phyloP scores from a whole-genome alignment of 2,888 invertebrate genomes.

The Drosophila hamatofila region DNA sequence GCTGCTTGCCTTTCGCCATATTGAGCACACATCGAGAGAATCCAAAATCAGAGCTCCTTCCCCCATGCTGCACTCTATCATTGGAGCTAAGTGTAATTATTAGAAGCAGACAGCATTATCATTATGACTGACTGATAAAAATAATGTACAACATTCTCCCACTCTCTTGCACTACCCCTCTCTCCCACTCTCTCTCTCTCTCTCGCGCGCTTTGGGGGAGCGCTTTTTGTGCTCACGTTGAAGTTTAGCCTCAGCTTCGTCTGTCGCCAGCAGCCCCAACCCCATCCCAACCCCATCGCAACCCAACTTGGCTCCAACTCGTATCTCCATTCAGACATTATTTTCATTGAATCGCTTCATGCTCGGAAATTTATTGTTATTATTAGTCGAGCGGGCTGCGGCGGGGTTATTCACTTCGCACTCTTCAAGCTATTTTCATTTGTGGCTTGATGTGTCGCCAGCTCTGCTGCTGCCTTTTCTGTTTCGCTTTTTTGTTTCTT shows the following conservation, averaged over 20 bases:
- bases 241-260: slow-evolving; percentile 37
- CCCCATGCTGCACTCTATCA: slow-evolving; percentile 40
- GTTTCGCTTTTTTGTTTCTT: neutral
- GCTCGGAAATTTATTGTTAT: slow-evolving; percentile 77
- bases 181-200: neutral
- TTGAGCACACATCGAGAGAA: slow-evolving; percentile 46
- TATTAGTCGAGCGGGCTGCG: slow-evolving; percentile 53
- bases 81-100: slow-evolving; percentile 55
- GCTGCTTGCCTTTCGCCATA: slow-evolving; percentile 12
- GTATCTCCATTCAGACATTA: slow-evolving; percentile 67
- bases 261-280: slow-evolving; percentile 41
- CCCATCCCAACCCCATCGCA: neutral
- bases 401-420: slow-evolving; percentile 13
- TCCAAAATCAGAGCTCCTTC: slow-evolving; percentile 24
- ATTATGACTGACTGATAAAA: slow-evolving; percentile 69
- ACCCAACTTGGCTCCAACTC: slow-evolving; percentile 27
- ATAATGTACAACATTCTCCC: slow-evolving; percentile 53
- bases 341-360: slow-evolving; percentile 77
- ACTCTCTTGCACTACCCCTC: neutral
- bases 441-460: slow-evolving; percentile 30
- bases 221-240: slow-evolving; percentile 33
- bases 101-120: slow-evolving; percentile 58
- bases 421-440: slow-evolving; percentile 52
- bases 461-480: slow-evolving; percentile 10
- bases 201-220: slow-evolving; percentile 48